Evolutionary conservation across 2,888 invertebrate genomes (phyloP).

Genomic region (Drosophila subquinaria): DNA sequence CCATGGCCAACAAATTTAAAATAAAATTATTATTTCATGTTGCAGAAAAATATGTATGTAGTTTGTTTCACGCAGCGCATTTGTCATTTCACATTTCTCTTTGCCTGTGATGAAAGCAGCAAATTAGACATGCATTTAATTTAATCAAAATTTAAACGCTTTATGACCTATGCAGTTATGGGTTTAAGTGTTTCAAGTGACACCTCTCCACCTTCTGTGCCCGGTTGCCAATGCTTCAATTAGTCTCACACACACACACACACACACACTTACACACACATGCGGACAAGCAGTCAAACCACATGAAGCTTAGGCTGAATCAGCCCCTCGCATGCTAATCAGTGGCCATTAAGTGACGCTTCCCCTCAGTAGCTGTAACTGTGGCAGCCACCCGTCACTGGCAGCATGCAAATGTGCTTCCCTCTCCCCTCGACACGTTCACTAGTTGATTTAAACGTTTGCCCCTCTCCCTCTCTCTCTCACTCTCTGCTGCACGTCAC

Average conservation of each 20-base stretch:
- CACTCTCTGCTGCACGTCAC: conserved; percentile 20
- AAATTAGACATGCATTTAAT: conserved; percentile 42
- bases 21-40: conserved; percentile 43
- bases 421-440: conserved; percentile 50
- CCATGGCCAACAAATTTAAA: conserved; percentile 28
- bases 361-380: conserved; percentile 28
- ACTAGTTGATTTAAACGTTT: conserved; percentile 37
- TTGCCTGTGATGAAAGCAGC: conserved; percentile 3
- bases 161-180: conserved; percentile 31
- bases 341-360: conserved; percentile 65
- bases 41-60: background rate
- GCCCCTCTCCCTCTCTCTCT: background rate
- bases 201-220: conserved; percentile 4
- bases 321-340: conserved; percentile 64
- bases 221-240: conserved; percentile 62
- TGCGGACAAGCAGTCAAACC: conserved; percentile 12
- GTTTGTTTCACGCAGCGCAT: conserved; percentile 2
- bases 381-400: conserved; percentile 56
- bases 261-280: conserved; percentile 10
- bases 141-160: conserved; percentile 45
- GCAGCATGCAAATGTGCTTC: conserved; percentile 54
- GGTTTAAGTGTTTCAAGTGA: conserved; percentile 38
- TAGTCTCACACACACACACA: conserved; percentile 32
- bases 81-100: conserved; percentile 8
- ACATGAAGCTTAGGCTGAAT: conserved; percentile 11